Conservation (phyloP, 2,888 invertebrate species). For the Caenorhabditis sp. region DNA sequence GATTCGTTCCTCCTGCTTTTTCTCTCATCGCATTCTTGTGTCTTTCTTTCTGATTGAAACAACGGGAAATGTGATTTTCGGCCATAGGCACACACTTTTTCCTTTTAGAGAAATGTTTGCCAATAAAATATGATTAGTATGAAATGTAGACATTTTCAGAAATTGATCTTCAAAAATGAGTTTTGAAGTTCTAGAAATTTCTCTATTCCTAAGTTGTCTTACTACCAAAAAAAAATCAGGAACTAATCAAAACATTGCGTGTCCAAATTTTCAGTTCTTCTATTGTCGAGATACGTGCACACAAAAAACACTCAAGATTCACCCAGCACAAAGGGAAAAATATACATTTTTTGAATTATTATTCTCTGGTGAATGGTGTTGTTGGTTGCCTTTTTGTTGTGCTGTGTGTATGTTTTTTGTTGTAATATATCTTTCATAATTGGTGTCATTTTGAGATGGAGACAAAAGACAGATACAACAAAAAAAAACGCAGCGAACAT, state of each 20-base stretch:
- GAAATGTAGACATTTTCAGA: neutral
- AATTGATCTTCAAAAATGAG: too few relatives aligned
- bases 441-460: neutral
- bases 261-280: neutral
- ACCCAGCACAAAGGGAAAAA: neutral
- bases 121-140: neutral
- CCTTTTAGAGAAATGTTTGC: neutral
- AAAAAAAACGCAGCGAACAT: neutral
- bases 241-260: neutral
- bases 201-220: too few relatives aligned
- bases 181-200: too few relatives aligned
- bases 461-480: neutral
- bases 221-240: too few relatives aligned
- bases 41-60: neutral
- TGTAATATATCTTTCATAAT: neutral
- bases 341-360: neutral
- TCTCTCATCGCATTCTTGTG: neutral
- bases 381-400: neutral
- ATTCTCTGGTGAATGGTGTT: neutral
- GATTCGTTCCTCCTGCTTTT: neutral
- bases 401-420: neutral
- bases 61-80: neutral
- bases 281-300: neutral
- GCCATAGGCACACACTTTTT: neutral
- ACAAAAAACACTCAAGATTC: neutral